phyloP scores from a whole-genome alignment of 1,140 invertebrate species.

The Macrocentrus cingulum region DNA sequence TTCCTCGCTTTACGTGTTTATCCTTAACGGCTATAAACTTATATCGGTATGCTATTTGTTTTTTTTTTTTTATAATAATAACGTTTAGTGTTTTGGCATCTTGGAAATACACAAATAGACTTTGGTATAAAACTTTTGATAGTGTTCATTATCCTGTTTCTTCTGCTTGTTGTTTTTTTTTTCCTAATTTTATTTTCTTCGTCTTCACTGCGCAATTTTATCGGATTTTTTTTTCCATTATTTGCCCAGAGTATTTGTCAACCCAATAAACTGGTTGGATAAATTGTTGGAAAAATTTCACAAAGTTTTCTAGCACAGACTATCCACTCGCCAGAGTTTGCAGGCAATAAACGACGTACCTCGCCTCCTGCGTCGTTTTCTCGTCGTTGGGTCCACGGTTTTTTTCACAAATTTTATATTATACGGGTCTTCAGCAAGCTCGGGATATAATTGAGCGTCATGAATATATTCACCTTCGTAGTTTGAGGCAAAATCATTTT shows the following conservation, averaged over 20 bases:
- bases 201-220: slow-evolving; percentile 30
- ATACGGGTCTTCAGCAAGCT: slow-evolving; percentile 92
- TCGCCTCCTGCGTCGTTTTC: slow-evolving; percentile 65
- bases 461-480: slow-evolving; percentile 92
- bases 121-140: slow-evolving; percentile 64
- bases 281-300: slow-evolving; percentile 44
- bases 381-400: slow-evolving; percentile 65
- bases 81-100: slow-evolving; percentile 61
- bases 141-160: slow-evolving; percentile 35
- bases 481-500: slow-evolving; percentile 76
- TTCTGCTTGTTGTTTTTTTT: background rate
- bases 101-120: slow-evolving; percentile 69
- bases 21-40: slow-evolving; percentile 26
- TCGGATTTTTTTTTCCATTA: slow-evolving; percentile 29
- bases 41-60: slow-evolving; percentile 17
- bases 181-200: background rate
- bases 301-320: slow-evolving; percentile 54
- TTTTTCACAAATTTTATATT: slow-evolving; percentile 89
- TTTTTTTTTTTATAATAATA: slow-evolving; percentile 58
- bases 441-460: slow-evolving; percentile 84
- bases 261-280: slow-evolving; percentile 43
- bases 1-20: background rate
- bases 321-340: slow-evolving; percentile 60
- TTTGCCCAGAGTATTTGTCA: background rate
- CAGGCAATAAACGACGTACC: slow-evolving; percentile 46